phyloP scores from a whole-genome alignment of 2,113 vertebrate species.

The Columbina picui region DNA sequence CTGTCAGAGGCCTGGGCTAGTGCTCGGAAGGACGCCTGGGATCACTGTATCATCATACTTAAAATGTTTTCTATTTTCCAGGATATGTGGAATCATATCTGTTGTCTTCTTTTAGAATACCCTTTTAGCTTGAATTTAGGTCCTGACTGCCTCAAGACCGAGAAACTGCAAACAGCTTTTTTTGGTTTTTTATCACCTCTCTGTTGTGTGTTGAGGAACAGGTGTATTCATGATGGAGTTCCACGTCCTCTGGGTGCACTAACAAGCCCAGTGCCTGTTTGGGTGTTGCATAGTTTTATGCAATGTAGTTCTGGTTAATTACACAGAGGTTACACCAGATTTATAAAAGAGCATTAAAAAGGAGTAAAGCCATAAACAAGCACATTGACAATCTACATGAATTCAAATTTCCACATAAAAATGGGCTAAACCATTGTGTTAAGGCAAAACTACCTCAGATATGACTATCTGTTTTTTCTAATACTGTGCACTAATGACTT shows the following conservation, averaged over 20 bases:
- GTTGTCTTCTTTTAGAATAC: background rate
- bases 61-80: background rate
- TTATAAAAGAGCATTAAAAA: background rate
- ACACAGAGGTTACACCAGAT: background rate
- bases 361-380: background rate
- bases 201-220: background rate
- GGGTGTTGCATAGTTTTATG: background rate
- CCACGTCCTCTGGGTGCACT: rapidly evolving
- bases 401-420: background rate
- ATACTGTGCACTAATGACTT: background rate
- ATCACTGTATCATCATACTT: background rate
- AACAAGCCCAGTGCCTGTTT: background rate
- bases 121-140: background rate
- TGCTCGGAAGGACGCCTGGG: background rate
- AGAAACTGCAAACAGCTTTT: background rate
- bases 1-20: background rate
- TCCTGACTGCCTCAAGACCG: background rate
- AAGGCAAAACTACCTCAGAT: background rate
- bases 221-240: background rate
- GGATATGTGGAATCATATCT: background rate
- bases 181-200: background rate
- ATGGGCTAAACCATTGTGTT: background rate
- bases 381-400: rapidly evolving
- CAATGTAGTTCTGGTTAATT: background rate
- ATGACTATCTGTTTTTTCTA: background rate